Evolutionary conservation across 1,140 invertebrate species (phyloP).

Genomic region (Tetramorium alpestre): DNA sequence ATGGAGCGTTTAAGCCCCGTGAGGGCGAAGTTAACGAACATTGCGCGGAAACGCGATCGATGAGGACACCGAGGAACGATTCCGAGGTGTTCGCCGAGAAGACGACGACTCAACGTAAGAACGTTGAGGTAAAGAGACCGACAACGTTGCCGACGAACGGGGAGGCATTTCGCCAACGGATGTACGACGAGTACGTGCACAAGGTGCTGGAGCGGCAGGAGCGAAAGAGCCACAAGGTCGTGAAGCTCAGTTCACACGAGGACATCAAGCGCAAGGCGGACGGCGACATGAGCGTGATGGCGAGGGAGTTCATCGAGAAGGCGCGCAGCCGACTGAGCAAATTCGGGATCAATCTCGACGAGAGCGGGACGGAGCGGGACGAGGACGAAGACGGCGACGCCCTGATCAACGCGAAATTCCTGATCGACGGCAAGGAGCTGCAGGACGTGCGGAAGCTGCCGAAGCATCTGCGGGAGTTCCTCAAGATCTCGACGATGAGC

Average conservation of each 20-base stretch:
- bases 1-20: background rate
- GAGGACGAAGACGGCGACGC: conserved; percentile 77
- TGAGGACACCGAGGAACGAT: background rate
- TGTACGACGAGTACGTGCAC: conserved; percentile 93
- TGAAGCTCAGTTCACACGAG: conserved; percentile 88
- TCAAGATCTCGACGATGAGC: conserved; percentile 80
- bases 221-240: conserved; percentile 91
- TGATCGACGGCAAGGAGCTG: conserved; percentile 88
- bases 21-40: background rate
- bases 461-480: conserved; percentile 91
- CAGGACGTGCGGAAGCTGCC: conserved; percentile 89
- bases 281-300: conserved; percentile 87
- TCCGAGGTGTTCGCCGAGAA: background rate
- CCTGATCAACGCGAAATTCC: conserved; percentile 83
- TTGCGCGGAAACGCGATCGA: background rate
- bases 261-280: conserved; percentile 72
- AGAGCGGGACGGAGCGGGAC: conserved; percentile 83
- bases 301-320: conserved; percentile 90
- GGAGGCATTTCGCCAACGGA: conserved; percentile 90
- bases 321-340: conserved; percentile 88
- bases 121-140: conserved; percentile 71
- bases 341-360: conserved; percentile 87
- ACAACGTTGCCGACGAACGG: conserved; percentile 85
- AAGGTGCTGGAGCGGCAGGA: conserved; percentile 92
- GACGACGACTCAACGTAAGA: background rate